Base-by-base conservation (phyloP, 2,797 vertebrate genomes). In the Notamacropus eugenii region DNA sequence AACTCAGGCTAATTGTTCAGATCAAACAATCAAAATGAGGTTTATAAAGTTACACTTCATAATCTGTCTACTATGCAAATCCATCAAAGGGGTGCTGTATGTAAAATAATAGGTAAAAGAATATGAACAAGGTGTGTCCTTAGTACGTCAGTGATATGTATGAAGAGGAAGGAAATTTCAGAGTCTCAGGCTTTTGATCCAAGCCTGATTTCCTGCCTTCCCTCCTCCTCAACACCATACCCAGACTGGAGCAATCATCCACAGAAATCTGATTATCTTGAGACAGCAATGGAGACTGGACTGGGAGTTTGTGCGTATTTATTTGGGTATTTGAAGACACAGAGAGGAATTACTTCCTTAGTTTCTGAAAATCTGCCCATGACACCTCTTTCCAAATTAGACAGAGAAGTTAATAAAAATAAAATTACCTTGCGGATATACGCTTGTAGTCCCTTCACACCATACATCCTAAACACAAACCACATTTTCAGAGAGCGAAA, bases 401-500 rank as follows among this genome's bases (percentile, higher is more conserved):
- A 22, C 4, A 28, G 90, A 82, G 46, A 96, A 91, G 27, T 6
- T 87, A 74, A 31, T 1, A 57, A 57, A 95, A 93, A 28, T 8
- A 10, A 6, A 5, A 54, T 98, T 99, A 99, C 99, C 99, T 99
- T 99, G 96, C 99, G 99, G 98, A 99, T 99, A 95, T 99, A 95
- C 90, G 99, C 99, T 98, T 99, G 99, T 97, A 99, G 98, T 34
- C 99, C 99, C 10, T 97, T 98, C 93, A 99, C 98, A 0, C 99
- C 99, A 0, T 99, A 99, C 98, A 99, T 97, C 94, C 99, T 99
- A 96, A 99, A 99, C 67, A 99, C 99, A 95, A 99, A 99, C 99
- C 99, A 99, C 98, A 99, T 96, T 98, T 99, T 99, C 95, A 99
- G 98, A 4, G 99, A 99, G 67, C 99, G 99, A 97, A 99, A 99